phyloP scores from a whole-genome alignment of 2,888 invertebrate genomes.

The Tipula vernalis region DNA sequence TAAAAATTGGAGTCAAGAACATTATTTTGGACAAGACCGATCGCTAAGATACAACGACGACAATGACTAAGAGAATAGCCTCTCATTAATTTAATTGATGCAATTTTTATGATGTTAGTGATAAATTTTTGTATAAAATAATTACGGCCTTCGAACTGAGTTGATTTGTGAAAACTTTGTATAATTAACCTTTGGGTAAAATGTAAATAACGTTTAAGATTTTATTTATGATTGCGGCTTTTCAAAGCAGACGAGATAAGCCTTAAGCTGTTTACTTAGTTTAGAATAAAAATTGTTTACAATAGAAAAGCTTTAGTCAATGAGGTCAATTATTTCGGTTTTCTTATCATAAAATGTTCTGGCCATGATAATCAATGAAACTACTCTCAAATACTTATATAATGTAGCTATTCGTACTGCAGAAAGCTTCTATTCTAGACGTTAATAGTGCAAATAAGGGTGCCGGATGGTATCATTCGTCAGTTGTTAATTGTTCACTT shows the following conservation, averaged over 20 bases:
- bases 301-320: too few relatives aligned
- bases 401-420: too few relatives aligned
- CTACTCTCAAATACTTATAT: too few relatives aligned
- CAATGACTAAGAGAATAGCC: background rate
- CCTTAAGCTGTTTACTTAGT: too few relatives aligned
- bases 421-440: too few relatives aligned
- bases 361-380: too few relatives aligned
- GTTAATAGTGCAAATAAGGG: too few relatives aligned
- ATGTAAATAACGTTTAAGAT: background rate
- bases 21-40: background rate
- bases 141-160: background rate
- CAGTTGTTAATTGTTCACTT: too few relatives aligned
- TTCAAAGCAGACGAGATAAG: background rate
- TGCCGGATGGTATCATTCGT: too few relatives aligned
- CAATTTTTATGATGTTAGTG: background rate
- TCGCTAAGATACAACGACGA: background rate
- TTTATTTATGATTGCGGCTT: background rate
- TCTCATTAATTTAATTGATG: background rate
- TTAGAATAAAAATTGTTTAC: too few relatives aligned
- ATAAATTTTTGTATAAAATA: background rate
- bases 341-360: too few relatives aligned
- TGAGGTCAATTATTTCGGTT: too few relatives aligned
- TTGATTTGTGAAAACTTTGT: background rate
- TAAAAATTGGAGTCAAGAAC: background rate
- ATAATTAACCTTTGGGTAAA: background rate